These are phyloP conservation scores for Sinodicranocentrus sp. DNA, from an alignment of 2,888 invertebrate genomes.

Conservation along the genomic window DNA sequence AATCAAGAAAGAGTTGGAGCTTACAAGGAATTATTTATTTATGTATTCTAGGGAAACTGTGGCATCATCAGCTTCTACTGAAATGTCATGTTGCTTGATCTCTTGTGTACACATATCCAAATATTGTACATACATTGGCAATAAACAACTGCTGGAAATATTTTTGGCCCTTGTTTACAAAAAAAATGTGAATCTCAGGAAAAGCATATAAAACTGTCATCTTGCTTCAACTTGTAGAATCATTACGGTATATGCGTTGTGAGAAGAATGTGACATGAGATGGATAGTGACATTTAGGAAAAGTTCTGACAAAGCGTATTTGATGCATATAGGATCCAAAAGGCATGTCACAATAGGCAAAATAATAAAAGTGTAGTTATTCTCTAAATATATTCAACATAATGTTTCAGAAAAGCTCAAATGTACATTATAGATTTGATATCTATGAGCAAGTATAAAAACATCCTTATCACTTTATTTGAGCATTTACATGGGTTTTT, in stretches of 20 bases:
- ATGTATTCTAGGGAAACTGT: constrained; percentile 31
- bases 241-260: background rate
- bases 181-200: background rate
- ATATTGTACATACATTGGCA: background rate
- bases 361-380: no score
- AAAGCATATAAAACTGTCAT: background rate
- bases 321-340: no score
- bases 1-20: constrained; percentile 16
- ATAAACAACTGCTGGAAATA: constrained; percentile 26
- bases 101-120: constrained; percentile 23
- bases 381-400: no score
- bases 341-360: no score
- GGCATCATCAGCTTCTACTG: constrained; percentile 28
- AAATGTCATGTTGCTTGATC: constrained; percentile 34
- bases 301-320: no score
- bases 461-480: no score
- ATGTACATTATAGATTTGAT: no score
- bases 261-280: constrained; percentile 3
- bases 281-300: no score
- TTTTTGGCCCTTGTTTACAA: background rate
- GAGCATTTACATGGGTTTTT: no score
- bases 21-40: constrained; percentile 37
- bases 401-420: no score
- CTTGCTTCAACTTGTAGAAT: background rate
- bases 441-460: no score